Evolutionary conservation across 2,888 invertebrate genomes (phyloP), one percentile per base, ranked within the genome.

Genomic region (Melanargia galathea): DNA sequence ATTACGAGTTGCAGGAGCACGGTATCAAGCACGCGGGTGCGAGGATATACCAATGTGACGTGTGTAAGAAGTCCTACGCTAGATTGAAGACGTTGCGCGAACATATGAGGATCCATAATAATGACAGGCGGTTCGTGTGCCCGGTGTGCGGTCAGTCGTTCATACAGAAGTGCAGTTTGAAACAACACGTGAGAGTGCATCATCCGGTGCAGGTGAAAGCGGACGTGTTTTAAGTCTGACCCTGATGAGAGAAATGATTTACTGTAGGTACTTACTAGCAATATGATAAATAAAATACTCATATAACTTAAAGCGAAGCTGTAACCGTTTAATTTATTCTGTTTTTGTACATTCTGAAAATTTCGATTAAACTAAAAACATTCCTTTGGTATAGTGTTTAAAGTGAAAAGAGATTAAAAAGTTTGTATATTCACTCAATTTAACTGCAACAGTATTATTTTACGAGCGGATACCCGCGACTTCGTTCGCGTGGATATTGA

Each of bases 1-100:
- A 92, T 58, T 92, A 92, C 59, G 92, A 92, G 66, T 76, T 93
- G 26, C 92, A 92, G 38, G 92, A 92, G 64, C 93, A 93, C 74
- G 87, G 90, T 52, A 83, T 92, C 1, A 92, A 92, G 59, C 93
- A 93, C 67, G 88, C 91, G 0, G 92, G 92, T 0, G 90, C 89
- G 38, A 87, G 92, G 71, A 92, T 92, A 38, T 93, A 90, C 59
- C 89, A 92, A 57, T 93, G 93, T 65, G 89, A 92, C 64, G 85
- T 92, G 11, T 93, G 93, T 65, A 85, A 90, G 65, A 92, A 92
- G 68, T 81, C 87, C 0, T 91, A 91, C 63, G 90, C 90, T 1
- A 78, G 91, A 20, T 66, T 88, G 55, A 90, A 90, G 67, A 90
- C 91, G n/a, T 71, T 91, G 13, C 71, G 88, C 1, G 90, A 91